phyloP scores from a whole-genome alignment of 2,797 vertebrate species.

The Phrynocephalus guinanensis region DNA sequence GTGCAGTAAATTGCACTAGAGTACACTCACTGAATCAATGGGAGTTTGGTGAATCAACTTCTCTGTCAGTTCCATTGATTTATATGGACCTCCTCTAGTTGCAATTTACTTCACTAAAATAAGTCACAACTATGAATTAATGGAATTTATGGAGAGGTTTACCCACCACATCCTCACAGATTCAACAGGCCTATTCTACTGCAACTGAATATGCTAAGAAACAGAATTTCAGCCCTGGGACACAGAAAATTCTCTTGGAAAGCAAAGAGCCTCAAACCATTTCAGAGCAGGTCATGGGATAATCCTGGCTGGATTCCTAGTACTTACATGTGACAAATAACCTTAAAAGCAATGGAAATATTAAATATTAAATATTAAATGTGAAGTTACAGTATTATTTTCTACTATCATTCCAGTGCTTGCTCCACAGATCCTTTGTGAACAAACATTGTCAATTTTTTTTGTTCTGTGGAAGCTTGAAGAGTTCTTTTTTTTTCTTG shows the following conservation, averaged over 20 bases:
- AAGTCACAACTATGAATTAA: too few relatives aligned
- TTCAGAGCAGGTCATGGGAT: neutral
- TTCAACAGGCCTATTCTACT: too few relatives aligned
- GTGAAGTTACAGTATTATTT: neutral
- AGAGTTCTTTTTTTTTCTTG: constrained; percentile 48
- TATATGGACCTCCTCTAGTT: too few relatives aligned
- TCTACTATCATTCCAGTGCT: neutral
- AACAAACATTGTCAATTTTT: neutral
- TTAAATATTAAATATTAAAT: neutral
- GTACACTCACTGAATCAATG: too few relatives aligned
- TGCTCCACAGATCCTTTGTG: neutral
- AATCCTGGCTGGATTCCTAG: neutral
- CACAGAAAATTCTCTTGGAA: neutral
- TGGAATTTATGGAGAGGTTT: too few relatives aligned
- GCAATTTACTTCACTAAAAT: too few relatives aligned
- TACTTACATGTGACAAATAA: constrained; percentile 2
- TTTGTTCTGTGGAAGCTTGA: neutral
- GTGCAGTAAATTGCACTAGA: too few relatives aligned
- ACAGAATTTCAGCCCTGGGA: too few relatives aligned
- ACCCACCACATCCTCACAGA: too few relatives aligned
- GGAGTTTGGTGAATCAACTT: too few relatives aligned
- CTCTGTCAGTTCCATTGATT: too few relatives aligned
- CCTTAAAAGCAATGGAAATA: neutral
- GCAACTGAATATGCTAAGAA: too few relatives aligned
- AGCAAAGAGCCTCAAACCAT: constrained; percentile 3